Conservation (phyloP, 2,113 vertebrate genomes). For the Eolophus roseicapilla region DNA sequence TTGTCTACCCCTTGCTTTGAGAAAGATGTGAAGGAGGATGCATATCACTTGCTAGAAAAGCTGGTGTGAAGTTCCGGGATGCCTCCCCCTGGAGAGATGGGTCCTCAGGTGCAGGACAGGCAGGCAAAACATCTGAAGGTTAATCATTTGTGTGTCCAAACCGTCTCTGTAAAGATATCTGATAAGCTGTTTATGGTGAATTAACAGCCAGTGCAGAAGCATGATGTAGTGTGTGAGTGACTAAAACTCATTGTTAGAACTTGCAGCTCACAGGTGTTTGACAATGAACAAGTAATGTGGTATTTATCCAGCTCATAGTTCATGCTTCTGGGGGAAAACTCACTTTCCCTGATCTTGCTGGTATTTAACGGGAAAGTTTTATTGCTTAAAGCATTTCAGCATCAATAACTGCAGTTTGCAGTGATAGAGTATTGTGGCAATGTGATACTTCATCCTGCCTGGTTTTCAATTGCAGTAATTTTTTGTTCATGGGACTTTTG, state of each 20-base stretch:
- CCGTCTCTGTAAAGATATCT: background rate
- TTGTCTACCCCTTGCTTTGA: background rate
- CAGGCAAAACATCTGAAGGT: background rate
- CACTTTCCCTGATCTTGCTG: background rate
- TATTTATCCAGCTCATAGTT: background rate
- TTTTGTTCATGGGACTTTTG: background rate
- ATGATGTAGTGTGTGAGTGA: background rate
- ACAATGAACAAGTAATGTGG: background rate
- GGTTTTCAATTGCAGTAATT: background rate
- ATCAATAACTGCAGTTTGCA: background rate
- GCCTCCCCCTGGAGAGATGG: background rate
- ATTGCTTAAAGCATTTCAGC: background rate
- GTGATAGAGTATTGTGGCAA: background rate
- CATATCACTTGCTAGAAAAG: background rate
- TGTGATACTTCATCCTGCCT: background rate
- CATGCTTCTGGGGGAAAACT: background rate
- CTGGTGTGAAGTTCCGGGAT: background rate
- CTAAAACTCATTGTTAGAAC: background rate
- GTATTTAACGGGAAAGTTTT: background rate
- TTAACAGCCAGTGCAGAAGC: background rate
- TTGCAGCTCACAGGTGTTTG: background rate
- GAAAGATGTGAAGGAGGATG: background rate
- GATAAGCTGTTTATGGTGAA: background rate
- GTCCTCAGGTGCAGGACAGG: background rate
- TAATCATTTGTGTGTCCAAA: background rate